Conservation (phyloP, 2,113 vertebrate genomes). For the Naja naja region DNA sequence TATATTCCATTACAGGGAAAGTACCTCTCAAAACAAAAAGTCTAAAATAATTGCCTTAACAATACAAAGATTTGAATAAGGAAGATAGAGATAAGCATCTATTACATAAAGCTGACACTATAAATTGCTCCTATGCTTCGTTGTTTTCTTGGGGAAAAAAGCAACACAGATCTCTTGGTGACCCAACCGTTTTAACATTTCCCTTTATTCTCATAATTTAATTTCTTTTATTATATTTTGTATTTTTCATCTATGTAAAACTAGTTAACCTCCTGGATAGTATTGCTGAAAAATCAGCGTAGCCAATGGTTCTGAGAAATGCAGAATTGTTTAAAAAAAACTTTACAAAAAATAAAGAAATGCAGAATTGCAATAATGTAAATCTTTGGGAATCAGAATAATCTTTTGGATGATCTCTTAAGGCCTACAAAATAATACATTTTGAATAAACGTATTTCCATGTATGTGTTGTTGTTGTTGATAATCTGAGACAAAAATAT, state of each 20-base stretch:
- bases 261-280: constrained; percentile 60
- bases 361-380: constrained; percentile 53
- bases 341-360: neutral
- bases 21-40: neutral
- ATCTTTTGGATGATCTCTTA: constrained; percentile 62
- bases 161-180: neutral
- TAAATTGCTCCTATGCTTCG: neutral
- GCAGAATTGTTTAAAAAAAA: too few species aligned
- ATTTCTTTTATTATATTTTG: neutral
- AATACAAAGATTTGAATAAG: neutral
- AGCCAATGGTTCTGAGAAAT: constrained; percentile 53
- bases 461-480: constrained; percentile 59
- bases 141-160: neutral
- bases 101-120: neutral
- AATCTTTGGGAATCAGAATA: constrained; percentile 52
- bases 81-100: neutral
- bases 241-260: neutral
- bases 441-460: constrained; percentile 40
- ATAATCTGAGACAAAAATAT: constrained; percentile 9
- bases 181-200: neutral
- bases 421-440: constrained; percentile 54
- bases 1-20: neutral
- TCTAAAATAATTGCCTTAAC: neutral
- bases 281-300: constrained; percentile 29
- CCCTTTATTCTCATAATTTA: neutral